Conservation (phyloP, 1,140 invertebrate genomes). For the Vollenhovia emeryi region DNA sequence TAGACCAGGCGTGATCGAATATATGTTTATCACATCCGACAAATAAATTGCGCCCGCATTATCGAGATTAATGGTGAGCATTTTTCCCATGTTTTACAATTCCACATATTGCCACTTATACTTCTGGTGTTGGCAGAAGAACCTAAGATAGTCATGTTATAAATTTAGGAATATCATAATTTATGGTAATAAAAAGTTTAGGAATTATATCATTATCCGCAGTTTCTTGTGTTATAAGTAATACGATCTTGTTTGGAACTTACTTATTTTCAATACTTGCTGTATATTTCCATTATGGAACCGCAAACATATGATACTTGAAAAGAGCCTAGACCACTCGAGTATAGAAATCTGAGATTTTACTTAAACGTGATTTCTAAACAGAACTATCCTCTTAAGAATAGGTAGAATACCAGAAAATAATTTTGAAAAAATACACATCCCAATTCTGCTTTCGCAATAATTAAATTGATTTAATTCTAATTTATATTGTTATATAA, state of each 20-base stretch:
- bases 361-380: background rate
- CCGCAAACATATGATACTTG: background rate
- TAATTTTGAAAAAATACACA: background rate
- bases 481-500: background rate
- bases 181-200: background rate
- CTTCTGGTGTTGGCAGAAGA: background rate
- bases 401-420: background rate
- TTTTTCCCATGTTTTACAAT: background rate
- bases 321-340: background rate
- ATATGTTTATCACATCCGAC: constrained; percentile 18
- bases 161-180: background rate
- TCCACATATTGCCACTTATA: background rate
- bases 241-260: background rate
- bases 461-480: background rate
- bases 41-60: constrained; percentile 12
- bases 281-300: background rate
- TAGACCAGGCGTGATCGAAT: background rate
- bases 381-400: background rate
- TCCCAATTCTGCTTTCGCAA: too few species aligned
- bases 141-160: background rate
- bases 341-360: background rate
- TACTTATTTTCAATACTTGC: background rate
- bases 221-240: background rate
- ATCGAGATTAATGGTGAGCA: background rate
- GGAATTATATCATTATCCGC: background rate